These are phyloP conservation scores for Leptogaster cylindrica DNA, from an alignment of 2,888 invertebrate genomes.

Conservation along the genomic window DNA sequence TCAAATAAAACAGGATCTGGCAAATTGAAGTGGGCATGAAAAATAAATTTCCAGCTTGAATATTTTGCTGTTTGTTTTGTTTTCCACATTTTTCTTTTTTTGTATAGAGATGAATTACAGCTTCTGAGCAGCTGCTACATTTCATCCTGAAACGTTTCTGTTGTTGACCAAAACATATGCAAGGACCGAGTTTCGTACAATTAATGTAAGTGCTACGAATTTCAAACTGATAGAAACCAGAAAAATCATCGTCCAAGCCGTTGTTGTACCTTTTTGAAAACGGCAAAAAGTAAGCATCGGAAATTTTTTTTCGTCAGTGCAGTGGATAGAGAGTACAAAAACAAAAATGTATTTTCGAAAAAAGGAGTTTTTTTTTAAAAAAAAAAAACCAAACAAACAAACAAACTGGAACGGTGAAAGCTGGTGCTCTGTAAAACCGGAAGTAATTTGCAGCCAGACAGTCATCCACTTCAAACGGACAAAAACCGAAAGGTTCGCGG, in stretches of 20 bases:
- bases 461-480: slow-evolving; percentile 21
- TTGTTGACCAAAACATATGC: not conserved
- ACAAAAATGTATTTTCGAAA: no score
- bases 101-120: not conserved
- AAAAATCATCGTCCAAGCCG: slow-evolving; percentile 19
- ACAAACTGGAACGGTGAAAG: slow-evolving; percentile 28
- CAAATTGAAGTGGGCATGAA: not conserved
- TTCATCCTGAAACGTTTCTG: not conserved
- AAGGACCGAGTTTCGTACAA: slow-evolving; percentile 6
- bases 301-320: no score
- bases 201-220: slow-evolving; percentile 28
- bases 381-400: not conserved
- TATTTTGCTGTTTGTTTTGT: no score
- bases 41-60: not conserved
- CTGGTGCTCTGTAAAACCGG: slow-evolving; percentile 30
- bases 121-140: not conserved
- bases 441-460: slow-evolving; percentile 37
- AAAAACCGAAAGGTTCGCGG: slow-evolving; percentile 5
- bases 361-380: no score
- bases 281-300: not conserved
- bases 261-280: slow-evolving; percentile 17
- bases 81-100: not conserved
- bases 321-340: no score
- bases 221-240: slow-evolving; percentile 23
- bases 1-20: not conserved